phyloP scores from a whole-genome alignment of 2,797 vertebrate genomes.

The Pampus argenteus region DNA sequence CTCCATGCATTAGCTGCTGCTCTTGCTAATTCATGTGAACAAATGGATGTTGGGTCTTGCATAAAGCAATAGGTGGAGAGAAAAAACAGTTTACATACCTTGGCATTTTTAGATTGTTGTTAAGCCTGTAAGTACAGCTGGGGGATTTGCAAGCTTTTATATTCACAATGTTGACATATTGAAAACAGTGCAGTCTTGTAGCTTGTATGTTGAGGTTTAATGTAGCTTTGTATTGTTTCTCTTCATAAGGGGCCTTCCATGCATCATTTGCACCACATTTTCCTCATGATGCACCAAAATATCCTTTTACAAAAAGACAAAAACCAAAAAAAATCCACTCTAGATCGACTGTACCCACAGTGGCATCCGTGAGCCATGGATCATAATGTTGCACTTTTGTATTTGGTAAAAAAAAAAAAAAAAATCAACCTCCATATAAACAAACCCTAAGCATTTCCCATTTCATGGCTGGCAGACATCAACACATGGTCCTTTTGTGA shows the following conservation, averaged over 20 bases:
- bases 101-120: constrained; percentile 39
- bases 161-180: constrained; percentile 30
- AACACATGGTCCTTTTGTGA: constrained; percentile 32
- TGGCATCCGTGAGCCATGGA: constrained; percentile 19
- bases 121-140: constrained; percentile 44
- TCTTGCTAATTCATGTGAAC: constrained; percentile 77
- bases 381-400: constrained; percentile 31
- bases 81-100: constrained; percentile 59
- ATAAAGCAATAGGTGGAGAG: constrained; percentile 44
- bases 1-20: constrained; percentile 75
- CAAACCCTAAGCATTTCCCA: constrained; percentile 47
- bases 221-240: constrained; percentile 28
- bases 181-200: constrained; percentile 16
- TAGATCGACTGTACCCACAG: constrained; percentile 23
- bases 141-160: constrained; percentile 47
- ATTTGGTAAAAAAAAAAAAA: constrained; percentile 26
- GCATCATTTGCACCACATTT: constrained; percentile 25
- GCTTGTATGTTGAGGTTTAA: constrained; percentile 7
- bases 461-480: constrained; percentile 53
- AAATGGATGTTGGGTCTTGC: constrained; percentile 64
- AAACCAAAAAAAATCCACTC: constrained; percentile 20
- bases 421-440: constrained; percentile 47
- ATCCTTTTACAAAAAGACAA: constrained; percentile 23
- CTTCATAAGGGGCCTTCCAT: constrained; percentile 13
- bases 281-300: constrained; percentile 21